Percentiles rank a stretch among this genome's conserved stretches.
Evolutionary conservation across 2,888 invertebrate genomes (phyloP).

Genomic region (Rotaria magnacalcarata): DNA sequence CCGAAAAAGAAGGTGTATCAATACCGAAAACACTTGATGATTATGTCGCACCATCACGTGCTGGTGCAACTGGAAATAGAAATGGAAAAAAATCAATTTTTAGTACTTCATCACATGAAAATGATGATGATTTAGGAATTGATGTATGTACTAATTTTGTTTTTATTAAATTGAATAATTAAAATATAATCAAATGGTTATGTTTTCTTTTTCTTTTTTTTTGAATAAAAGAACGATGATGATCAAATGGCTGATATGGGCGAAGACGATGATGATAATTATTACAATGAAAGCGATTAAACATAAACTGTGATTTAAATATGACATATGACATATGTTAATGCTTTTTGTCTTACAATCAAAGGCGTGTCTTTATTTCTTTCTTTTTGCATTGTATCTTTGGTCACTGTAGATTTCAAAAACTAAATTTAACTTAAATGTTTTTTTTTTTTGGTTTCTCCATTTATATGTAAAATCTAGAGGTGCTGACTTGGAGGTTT

Average conservation of each 20-base stretch:
- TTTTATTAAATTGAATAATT: not conserved
- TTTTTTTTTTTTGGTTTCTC: not conserved
- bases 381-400: not conserved
- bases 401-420: not conserved
- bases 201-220: not conserved
- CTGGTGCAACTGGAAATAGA: not conserved
- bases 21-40: conserved; percentile 96
- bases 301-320: not conserved
- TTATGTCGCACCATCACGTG: conserved; percentile 62
- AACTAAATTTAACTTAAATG: not conserved
- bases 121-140: conserved; percentile 15
- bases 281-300: not conserved
- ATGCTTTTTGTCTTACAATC: conserved; percentile 1
- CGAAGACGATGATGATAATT: conserved; percentile 2
- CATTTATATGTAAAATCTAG: not conserved
- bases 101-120: not conserved
- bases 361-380: not conserved
- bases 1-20: conserved; percentile 89
- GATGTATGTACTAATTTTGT: not conserved
- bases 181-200: not conserved
- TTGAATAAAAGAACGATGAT: not conserved
- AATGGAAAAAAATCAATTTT: not conserved
- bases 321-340: not conserved
- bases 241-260: not conserved
- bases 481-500: not conserved